Base-by-base conservation (phyloP, 1,140 invertebrate genomes). In the Octopus sinensis region DNA sequence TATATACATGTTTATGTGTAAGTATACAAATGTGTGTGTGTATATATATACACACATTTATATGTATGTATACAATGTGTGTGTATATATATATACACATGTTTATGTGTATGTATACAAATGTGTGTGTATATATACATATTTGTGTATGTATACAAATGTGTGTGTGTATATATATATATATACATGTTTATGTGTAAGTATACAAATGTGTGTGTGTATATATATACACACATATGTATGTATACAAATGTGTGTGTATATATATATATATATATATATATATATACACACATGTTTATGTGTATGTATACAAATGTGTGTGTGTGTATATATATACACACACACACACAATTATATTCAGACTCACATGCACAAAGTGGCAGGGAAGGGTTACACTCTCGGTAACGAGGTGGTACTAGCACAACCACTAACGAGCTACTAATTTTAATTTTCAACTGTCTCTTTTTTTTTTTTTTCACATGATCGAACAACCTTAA, bases 211-310 rank as follows among this genome's bases (percentile, higher is more conserved):
- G n/a, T 62, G 3, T 62, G 17, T 62, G 17, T 62, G 17, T 62
- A 62, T 62, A 62, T 71, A 54, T 71, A 71, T 68, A 43, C 3
- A 71, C 4, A 54, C 43, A 1, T 75, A 3, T 81, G 54, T 75
- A 7, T 78, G 54, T 82, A 5, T 82, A 30, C 56, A 54, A 53
- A 17, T 82, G 62, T 79, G 54, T 79, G 6, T 78, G 54, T 13
- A 30, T 79, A 54, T 56, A 62, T 62, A 62, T 62, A 3, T 62
- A 62, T 62, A 3, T 62, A 62, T 62, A 73, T 71, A 4, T 23
- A 80, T 52, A 23, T 51, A 56, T 43, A 30, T 62, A 80, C 17
- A 71, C 51, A 5, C 7, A 52, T 13, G 43, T 71, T 13, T 6
- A n/a, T 10, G n/a, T 5, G n/a, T 6, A 54, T n/a, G 7, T 1